phyloP scores from a whole-genome alignment of 2,888 invertebrate species.

The Orthosia incerta region DNA sequence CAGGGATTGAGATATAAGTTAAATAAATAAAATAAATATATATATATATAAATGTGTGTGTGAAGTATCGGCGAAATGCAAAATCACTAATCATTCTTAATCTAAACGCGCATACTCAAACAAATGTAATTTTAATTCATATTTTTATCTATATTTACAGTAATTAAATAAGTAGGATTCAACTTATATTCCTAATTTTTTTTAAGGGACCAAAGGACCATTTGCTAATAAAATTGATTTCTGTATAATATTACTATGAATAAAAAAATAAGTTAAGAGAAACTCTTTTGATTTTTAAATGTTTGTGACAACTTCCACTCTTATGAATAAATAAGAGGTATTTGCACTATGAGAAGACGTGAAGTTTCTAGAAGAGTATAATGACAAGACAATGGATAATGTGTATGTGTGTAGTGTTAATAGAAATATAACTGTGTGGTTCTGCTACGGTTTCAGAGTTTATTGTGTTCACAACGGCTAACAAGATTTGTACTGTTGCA shows the following conservation, averaged over 20 bases:
- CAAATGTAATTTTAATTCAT: constrained; percentile 54
- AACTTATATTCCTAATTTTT: constrained; percentile 71
- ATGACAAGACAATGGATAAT: constrained; percentile 13
- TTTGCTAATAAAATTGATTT: constrained; percentile 63
- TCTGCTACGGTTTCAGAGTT: constrained; percentile 7
- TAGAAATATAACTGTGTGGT: constrained; percentile 5
- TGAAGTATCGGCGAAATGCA: constrained; percentile 70
- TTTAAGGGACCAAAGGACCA: constrained; percentile 61
- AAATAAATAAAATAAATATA: constrained; percentile 66
- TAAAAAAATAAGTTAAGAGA: constrained; percentile 45
- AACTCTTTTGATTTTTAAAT: constrained; percentile 29
- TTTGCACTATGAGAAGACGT: constrained; percentile 32
- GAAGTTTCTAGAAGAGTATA: constrained; percentile 11
- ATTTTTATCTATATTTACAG: constrained; percentile 73
- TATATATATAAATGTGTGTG: too few species aligned
- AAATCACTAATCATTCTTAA: constrained; percentile 54
- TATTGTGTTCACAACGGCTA: constrained; percentile 16
- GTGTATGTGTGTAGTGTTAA: constrained; percentile 7
- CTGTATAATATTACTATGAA: constrained; percentile 47
- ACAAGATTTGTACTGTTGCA: constrained; percentile 57
- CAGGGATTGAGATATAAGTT: constrained; percentile 23
- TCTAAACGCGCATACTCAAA: constrained; percentile 41
- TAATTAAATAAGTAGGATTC: constrained; percentile 71
- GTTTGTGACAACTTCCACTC: constrained; percentile 47
- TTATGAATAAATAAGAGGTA: constrained; percentile 26